These are phyloP conservation scores for Albula goreensis DNA, from an alignment of 2,113 vertebrate genomes.

Conservation along the genomic window DNA sequence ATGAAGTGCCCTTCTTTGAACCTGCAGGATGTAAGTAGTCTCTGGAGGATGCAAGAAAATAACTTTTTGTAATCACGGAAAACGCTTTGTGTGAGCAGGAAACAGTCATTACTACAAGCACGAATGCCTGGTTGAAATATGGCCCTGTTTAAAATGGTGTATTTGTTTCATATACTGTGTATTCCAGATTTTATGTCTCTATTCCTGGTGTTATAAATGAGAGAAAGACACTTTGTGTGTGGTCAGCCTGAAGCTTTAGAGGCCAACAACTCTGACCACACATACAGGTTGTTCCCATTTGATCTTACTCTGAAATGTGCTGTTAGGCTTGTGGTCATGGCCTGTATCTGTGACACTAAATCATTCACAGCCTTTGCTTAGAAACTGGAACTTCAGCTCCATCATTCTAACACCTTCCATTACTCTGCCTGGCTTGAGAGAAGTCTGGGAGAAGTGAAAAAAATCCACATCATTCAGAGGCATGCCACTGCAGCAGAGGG, in stretches of 20 bases:
- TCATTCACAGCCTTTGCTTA: slow-evolving; percentile 22
- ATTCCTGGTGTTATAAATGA: not conserved
- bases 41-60: not conserved
- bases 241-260: not conserved
- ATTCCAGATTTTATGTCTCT: not conserved
- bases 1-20: not conserved
- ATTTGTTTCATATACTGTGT: not conserved
- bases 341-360: slow-evolving; percentile 34
- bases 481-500: not conserved
- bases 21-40: not conserved
- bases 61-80: not conserved
- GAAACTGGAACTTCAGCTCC: not conserved
- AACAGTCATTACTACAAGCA: slow-evolving; percentile 15
- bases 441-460: not conserved
- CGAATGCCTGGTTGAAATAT: slow-evolving; percentile 12
- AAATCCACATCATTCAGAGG: not conserved
- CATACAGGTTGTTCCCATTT: not conserved
- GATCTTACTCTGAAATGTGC: not conserved
- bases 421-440: not conserved
- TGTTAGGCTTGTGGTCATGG: slow-evolving; percentile 8
- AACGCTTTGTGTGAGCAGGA: slow-evolving; percentile 5
- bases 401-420: not conserved
- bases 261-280: not conserved
- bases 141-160: not conserved
- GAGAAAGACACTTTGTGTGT: not conserved